These are phyloP conservation scores for Lepidostoma basale DNA, from an alignment of 1,140 invertebrate genomes.

Conservation along the genomic window DNA sequence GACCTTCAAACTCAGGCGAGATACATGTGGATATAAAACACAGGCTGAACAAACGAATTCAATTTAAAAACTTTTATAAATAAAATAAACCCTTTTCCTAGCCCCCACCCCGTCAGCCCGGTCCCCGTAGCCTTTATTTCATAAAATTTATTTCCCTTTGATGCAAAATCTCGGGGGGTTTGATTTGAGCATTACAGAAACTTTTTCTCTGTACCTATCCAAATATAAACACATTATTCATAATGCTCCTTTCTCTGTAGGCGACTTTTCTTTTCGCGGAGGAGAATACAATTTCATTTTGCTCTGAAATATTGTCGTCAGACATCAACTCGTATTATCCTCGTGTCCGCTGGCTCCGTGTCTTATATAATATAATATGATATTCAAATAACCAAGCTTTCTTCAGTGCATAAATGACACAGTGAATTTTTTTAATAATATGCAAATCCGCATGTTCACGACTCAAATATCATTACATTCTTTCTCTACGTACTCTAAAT, in stretches of 20 bases:
- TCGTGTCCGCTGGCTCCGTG: too few relatives aligned
- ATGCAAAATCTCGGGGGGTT: constrained; percentile 15
- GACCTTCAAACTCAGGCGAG: neutral
- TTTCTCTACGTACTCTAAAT: too few relatives aligned
- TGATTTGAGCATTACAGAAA: constrained; percentile 15
- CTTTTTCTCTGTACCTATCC: constrained; percentile 12
- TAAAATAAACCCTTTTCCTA: constrained; percentile 5
- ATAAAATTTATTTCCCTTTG: constrained; percentile 18
- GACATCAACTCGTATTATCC: too few relatives aligned
- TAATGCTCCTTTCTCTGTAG: neutral
- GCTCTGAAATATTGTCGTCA: constrained; percentile 6
- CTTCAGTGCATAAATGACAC: too few relatives aligned
- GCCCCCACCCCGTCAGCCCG: neutral
- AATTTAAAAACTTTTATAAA: constrained; percentile 5
- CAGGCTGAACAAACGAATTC: neutral
- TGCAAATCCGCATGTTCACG: too few relatives aligned
- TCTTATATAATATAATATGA: too few relatives aligned
- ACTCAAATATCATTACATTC: too few relatives aligned
- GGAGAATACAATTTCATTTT: constrained; percentile 6
- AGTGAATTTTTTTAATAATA: too few relatives aligned
- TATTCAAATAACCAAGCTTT: too few relatives aligned
- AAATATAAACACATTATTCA: constrained; percentile 14
- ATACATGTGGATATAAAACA: neutral
- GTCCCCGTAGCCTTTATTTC: neutral
- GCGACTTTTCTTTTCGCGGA: neutral